Percentiles rank a stretch among this genome's conserved stretches.
phyloP scores from a whole-genome alignment of 2,113 vertebrate genomes.

The Barnardius zonarius region DNA sequence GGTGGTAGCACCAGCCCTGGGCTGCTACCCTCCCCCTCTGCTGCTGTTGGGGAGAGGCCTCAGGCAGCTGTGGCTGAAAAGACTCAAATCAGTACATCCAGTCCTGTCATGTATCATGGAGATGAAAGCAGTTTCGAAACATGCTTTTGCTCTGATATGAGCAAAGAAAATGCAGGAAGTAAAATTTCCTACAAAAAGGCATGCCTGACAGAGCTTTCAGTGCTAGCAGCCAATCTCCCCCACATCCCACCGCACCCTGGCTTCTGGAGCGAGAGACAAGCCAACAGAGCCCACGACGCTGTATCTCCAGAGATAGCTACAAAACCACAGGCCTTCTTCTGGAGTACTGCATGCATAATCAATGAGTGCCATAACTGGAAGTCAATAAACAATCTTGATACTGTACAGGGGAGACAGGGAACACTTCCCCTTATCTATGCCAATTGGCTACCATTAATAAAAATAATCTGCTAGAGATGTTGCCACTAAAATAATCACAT shows the following conservation, averaged over 20 bases:
- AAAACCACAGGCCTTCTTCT: background rate
- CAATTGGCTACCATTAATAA: background rate
- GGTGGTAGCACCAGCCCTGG: accelerated
- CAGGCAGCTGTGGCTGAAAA: background rate
- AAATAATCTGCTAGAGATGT: background rate
- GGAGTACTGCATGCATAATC: accelerated
- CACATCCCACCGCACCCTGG: accelerated
- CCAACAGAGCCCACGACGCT: background rate
- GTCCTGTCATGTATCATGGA: background rate
- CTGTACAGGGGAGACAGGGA: background rate
- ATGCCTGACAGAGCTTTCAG: background rate
- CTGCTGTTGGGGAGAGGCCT: accelerated
- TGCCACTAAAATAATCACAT: background rate
- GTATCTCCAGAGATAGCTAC: background rate
- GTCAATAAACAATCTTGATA: background rate
- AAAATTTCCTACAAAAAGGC: background rate
- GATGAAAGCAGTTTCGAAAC: background rate
- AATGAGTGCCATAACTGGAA: background rate
- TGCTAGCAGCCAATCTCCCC: background rate
- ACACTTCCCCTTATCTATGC: background rate
- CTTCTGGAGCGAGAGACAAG: background rate
- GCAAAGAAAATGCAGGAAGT: background rate
- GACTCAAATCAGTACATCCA: background rate
- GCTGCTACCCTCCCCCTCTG: background rate
- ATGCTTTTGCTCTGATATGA: background rate